Evolutionary conservation across 2,797 vertebrate species (phyloP).

Genomic region (Catostomus latipinnis): DNA sequence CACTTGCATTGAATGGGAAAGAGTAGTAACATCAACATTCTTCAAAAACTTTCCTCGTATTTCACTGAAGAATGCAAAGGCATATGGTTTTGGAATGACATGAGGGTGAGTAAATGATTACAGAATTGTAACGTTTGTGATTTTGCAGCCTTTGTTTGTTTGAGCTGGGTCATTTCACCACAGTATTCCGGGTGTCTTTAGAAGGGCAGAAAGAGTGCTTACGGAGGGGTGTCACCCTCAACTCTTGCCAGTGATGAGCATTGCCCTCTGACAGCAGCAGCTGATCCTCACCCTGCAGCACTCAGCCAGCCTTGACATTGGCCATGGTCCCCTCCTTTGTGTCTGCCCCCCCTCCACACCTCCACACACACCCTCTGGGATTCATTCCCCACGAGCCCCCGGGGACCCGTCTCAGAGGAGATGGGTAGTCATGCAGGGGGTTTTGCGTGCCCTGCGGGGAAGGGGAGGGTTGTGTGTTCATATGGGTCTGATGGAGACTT

Average conservation of each 20-base stretch:
- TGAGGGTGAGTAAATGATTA: no score
- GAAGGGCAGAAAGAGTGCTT: background rate
- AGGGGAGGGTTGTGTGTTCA: constrained; percentile 19
- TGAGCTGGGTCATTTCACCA: background rate
- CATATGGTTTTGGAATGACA: no score
- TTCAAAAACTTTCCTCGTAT: no score
- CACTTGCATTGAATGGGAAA: no score
- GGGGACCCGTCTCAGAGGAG: constrained; percentile 41
- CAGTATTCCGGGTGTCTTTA: background rate
- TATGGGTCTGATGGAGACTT: background rate
- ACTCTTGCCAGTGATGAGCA: constrained; percentile 23
- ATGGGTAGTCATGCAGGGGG: constrained; percentile 50
- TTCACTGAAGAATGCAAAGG: no score
- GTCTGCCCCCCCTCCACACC: constrained; percentile 33
- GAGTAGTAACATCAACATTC: no score
- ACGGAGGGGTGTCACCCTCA: constrained; percentile 14
- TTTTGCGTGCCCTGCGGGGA: constrained; percentile 11
- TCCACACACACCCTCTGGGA: constrained; percentile 21
- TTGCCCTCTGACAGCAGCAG: constrained; percentile 56
- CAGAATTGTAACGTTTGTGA: no score
- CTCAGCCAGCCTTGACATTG: constrained; percentile 66
- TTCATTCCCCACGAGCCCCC: constrained; percentile 26
- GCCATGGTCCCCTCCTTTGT: constrained; percentile 56
- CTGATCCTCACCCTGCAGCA: constrained; percentile 55
- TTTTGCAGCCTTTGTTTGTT: constrained; percentile 4